These are phyloP conservation scores for Eubasilissa regina DNA, from an alignment of 1,140 invertebrate species.

Conservation along the genomic window DNA sequence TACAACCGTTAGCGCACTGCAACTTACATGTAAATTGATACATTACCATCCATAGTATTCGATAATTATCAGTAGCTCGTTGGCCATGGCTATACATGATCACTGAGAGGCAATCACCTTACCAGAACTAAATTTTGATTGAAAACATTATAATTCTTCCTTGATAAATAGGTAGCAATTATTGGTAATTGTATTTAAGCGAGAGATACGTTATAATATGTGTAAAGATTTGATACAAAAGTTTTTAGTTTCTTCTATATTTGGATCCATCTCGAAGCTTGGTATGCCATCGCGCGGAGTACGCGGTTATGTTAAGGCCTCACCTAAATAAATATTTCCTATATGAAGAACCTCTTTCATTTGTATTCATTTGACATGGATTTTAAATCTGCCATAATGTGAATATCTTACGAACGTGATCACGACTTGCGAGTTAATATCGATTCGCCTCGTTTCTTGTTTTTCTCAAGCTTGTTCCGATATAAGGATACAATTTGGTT, in stretches of 20 bases:
- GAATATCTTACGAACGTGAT: conserved; percentile 42
- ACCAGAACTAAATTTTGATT: no score
- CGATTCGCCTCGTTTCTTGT: conserved; percentile 16
- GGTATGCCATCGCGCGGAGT: neutral
- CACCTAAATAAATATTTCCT: conserved; percentile 52
- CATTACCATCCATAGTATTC: conserved; percentile 23
- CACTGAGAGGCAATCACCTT: no score
- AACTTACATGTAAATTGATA: conserved; percentile 27
- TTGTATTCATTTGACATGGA: conserved; percentile 57
- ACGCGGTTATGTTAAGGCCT: conserved; percentile 44
- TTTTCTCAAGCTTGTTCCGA: no score
- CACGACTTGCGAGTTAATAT: conserved; percentile 52
- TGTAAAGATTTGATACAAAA: no score
- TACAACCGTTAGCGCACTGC: conserved; percentile 2
- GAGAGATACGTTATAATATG: no score
- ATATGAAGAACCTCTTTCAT: conserved; percentile 44
- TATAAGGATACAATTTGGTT: no score
- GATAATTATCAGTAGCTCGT: neutral
- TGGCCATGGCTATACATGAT: no score
- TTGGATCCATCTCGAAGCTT: conserved; percentile 10
- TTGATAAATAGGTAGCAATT: no score
- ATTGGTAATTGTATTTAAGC: no score
- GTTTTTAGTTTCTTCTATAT: neutral
- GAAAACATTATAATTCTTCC: no score
- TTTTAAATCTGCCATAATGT: conserved; percentile 49